Base-by-base conservation (phyloP, 2,888 invertebrate genomes). In the Caenorhabditis auriculariae region DNA sequence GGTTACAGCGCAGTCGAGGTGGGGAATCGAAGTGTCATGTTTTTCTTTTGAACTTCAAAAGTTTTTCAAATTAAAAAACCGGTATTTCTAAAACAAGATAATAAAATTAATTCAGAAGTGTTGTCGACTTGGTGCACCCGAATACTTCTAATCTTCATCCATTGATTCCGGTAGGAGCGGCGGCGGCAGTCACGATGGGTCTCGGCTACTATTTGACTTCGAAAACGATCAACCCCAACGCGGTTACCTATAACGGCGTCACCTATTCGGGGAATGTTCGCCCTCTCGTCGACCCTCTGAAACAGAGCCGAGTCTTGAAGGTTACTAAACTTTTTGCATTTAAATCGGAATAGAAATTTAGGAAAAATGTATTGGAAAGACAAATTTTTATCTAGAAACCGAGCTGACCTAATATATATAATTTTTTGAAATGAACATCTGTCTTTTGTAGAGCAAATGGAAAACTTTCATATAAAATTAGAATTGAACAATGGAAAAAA, bases 121-220 rank as follows among this genome's bases (percentile, higher is more conserved):
- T 62, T 47, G 57, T 62, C 51, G 62, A 62, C 51, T 62, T 58
- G 50, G 58, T 62, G 29, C 54, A 57, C 48, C 39, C 62, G 54
- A 50, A 58, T 15, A 27, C 51, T 21, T 27, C 50, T 26, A 57
- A 49, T 37, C 51, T 59, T 44, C 55, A 56, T 17, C 55, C 58
- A 5, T 59, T 55, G 49, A 42, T 63, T 27, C 55, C 66, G 39
- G 42, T 69, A 38, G 72, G 68, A 51, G 70, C 70, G 24, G 68
- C 69, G 27, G 72, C 70, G 27, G 72, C 68, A 24, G 64, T 66
- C 17, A 69, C 72, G 26, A 72, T 72, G 72, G 72, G 72, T 35
- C 56, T 70, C 35, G 70, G 70, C 24, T 72, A 70, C 54, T 72
- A 69, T 49, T 53, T 72, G 52, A 57, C 68, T 23, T 24, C 42